Base-by-base conservation (phyloP, 2,113 vertebrate genomes). In the Phaethon lepturus region DNA sequence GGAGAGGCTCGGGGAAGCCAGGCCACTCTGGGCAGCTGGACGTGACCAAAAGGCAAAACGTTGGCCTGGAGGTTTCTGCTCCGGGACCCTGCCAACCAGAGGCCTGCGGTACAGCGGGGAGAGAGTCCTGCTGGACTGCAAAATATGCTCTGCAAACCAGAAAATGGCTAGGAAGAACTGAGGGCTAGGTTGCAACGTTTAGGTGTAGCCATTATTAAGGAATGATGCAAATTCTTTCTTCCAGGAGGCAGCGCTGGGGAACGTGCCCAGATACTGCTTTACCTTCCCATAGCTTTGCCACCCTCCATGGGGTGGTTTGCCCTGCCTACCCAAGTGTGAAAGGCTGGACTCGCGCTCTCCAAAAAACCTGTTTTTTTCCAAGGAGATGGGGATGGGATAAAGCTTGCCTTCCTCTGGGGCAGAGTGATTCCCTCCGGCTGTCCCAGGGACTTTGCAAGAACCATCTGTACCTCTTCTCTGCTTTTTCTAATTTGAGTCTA, bases 151-250 rank as follows among this genome's bases (percentile, higher is more conserved):
- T 55, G 40, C 42, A 18, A 69, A 25, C 75, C 38, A 86, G 88
- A 94, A 88, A 64, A 73, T 10, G 42, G 47, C 12, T 33, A 38
- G 72, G 58, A 88, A 90, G 75, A 71, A 6, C 49, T 22, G 40
- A 53, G 17, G 78, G 15, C 22, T 88, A 24, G 53, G 93, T 69
- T 82, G 75, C 62, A 90, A 68, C 17, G 19, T 71, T 92, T 83
- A 71, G 31, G n/a, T 94, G 59, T n/a, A 83, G 33, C 47, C 3
- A 44, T 66, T 86, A 64, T 49, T 91, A 50, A 87, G 64, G 76
- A 92, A 72, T 53, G 56, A 95, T 91, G 93, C 56, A 95, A 96
- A 95, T 89, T 63, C 64, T 82, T 82, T 75, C 56, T 92, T 92
- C 64, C 62, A 93, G 62, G 56, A 93, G 73, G 79, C 92, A 96